Conservation (phyloP, 2,888 invertebrate species). For the Nymphalis urticae region DNA sequence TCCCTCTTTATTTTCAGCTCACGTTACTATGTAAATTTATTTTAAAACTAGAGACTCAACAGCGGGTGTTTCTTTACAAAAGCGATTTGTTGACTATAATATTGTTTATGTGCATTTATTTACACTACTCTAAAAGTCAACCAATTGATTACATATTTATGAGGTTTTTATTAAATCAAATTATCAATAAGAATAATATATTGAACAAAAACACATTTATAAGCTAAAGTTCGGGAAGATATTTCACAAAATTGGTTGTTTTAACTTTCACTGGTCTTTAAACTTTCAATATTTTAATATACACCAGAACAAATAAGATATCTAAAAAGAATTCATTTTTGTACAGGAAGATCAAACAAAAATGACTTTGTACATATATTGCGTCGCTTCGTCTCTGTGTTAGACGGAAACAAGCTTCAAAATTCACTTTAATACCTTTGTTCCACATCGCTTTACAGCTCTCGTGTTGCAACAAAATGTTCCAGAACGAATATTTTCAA, state of each 20-base stretch:
- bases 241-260: too few relatives aligned
- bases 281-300: too few relatives aligned
- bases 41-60: constrained; percentile 44
- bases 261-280: too few relatives aligned
- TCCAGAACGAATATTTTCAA: constrained; percentile 55
- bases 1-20: constrained; percentile 76
- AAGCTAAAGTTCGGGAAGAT: too few relatives aligned
- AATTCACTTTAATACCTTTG: constrained; percentile 79
- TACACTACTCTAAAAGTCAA: not conserved
- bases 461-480: constrained; percentile 66
- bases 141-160: not conserved
- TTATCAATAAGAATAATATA: too few relatives aligned
- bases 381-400: constrained; percentile 68
- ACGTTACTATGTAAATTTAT: constrained; percentile 74
- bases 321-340: constrained; percentile 75
- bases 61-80: constrained; percentile 36
- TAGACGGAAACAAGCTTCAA: constrained; percentile 68
- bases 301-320: constrained; percentile 44
- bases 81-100: constrained; percentile 37
- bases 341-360: constrained; percentile 69
- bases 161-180: not conserved
- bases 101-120: constrained; percentile 23
- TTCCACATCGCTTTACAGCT: constrained; percentile 75
- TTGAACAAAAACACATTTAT: too few relatives aligned
- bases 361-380: constrained; percentile 73